These are phyloP conservation scores for Megaceryle maxima DNA, from an alignment of 2,113 vertebrate genomes.

Conservation along the genomic window DNA sequence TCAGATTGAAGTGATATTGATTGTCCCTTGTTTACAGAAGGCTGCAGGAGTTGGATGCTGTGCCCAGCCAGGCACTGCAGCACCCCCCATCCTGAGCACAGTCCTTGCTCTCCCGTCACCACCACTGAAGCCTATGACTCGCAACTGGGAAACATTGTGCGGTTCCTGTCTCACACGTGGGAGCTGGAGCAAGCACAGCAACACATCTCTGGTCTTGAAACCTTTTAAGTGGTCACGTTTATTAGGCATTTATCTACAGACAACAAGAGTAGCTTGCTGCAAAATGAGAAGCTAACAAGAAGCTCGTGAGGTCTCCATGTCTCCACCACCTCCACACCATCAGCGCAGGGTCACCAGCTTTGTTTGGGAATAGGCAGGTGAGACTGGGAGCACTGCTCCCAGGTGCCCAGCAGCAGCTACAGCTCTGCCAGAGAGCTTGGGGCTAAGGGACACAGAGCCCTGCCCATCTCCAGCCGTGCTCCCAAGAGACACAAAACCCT, in stretches of 20 bases:
- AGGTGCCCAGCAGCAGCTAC: fast-evolving
- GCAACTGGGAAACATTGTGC: fast-evolving
- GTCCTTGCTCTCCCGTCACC: fast-evolving
- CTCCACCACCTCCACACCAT: fast-evolving
- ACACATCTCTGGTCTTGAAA: fast-evolving
- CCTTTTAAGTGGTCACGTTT: fast-evolving
- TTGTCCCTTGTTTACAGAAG: background rate
- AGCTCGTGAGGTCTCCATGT: fast-evolving
- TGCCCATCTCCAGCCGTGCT: fast-evolving
- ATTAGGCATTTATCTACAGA: background rate
- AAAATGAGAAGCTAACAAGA: fast-evolving
- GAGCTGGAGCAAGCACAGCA: fast-evolving
- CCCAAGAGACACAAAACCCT: background rate
- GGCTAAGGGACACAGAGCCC: background rate
- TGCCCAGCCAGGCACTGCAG: fast-evolving
- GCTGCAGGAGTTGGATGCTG: background rate
- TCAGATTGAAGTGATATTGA: background rate
- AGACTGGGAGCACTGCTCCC: fast-evolving
- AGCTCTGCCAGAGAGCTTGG: background rate
- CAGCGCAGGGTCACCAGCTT: fast-evolving
- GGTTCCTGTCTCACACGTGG: fast-evolving
- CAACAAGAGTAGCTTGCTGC: fast-evolving
- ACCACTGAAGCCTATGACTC: fast-evolving
- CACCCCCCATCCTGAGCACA: fast-evolving
- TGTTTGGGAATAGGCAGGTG: fast-evolving